Evolutionary conservation across 2,888 invertebrate genomes (phyloP).

Genomic region (Dorcus hopei): DNA sequence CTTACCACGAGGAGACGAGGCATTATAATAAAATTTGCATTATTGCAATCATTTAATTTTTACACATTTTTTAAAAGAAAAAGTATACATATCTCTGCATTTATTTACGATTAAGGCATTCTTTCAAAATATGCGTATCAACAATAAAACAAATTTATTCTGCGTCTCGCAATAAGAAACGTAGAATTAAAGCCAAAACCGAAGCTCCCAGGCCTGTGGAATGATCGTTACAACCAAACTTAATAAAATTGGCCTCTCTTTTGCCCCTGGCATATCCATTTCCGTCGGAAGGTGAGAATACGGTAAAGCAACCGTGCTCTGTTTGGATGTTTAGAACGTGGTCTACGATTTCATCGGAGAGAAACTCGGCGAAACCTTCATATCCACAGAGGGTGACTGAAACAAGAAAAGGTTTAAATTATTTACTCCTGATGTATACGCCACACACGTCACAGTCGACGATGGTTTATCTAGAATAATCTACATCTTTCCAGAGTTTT

Average conservation of each 20-base stretch:
- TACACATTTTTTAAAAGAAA: too few species aligned
- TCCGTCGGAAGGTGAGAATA: not conserved
- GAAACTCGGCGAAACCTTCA: slow-evolving; percentile 51
- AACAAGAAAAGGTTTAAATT: slow-evolving; percentile 18
- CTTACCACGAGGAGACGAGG: too few species aligned
- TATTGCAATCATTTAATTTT: too few species aligned
- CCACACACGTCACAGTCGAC: too few species aligned
- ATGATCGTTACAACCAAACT: slow-evolving; percentile 48
- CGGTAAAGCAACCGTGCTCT: slow-evolving; percentile 43
- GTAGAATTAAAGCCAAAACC: slow-evolving; percentile 38
- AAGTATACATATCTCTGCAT: too few species aligned
- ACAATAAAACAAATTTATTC: not conserved
- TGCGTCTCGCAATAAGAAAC: slow-evolving; percentile 19
- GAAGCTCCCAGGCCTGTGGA: slow-evolving; percentile 48
- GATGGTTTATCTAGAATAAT: too few species aligned
- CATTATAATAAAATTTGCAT: too few species aligned
- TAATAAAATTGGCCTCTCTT: slow-evolving; percentile 37
- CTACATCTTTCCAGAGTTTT: too few species aligned
- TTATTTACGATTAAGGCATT: too few species aligned
- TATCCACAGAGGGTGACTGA: slow-evolving; percentile 52
- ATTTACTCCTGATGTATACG: not conserved
- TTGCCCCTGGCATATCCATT: slow-evolving; percentile 15
- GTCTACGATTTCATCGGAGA: slow-evolving; percentile 39
- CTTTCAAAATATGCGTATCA: not conserved
- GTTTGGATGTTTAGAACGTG: slow-evolving; percentile 46